Evolutionary conservation across 2,888 invertebrate genomes (phyloP), one percentile per base, ranked within the genome.

Genomic region (Rhabditoides inermis): DNA sequence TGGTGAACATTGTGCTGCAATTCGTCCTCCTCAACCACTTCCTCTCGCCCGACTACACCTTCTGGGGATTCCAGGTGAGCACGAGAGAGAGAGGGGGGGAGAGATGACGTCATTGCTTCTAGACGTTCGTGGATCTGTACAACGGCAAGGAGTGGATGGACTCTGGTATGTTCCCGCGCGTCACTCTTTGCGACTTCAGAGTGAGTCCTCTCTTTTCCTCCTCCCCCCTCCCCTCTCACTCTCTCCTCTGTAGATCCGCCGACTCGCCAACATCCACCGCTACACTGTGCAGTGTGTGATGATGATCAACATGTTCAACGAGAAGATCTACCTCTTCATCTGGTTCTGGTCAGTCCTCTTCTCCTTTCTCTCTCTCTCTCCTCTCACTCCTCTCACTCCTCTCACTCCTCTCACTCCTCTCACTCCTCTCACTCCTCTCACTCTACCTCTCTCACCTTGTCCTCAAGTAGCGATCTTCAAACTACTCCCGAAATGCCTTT

Each of bases 241-340:
- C 44, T 65, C 69, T 46, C 73, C 75, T 51, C 71, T 74, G 45
- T 49, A 53, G 26, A 69, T 78, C 25, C 62, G 80, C 18, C 77
- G 78, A 54, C 68, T 81, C 50, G 75, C 72, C 52, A 76, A 76
- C 53, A 61, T 75, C 35, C 73, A 76, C 48, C 58, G 71, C 39
- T 72, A 73, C 62, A 73, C 75, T 2, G 67, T 73, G 6, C 75
- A 75, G 54, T 75, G 75, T 53, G 75, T 75, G 35, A 59, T 75
- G 36, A 75, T 75, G 72, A 72, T 75, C 61, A 75, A 75, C 63
- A 71, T 76, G 75, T 75, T 75, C 65, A 76, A 76, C 63, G 75
- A 76, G 55, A 75, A 75, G 57, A 73, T 75, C 58, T 72, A 72
- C 55, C 58, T 72, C 50, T 72, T 70, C 60, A 55, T 72, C 41